phyloP scores from a whole-genome alignment of 2,888 invertebrate genomes.

The Bellardia bayeri region DNA sequence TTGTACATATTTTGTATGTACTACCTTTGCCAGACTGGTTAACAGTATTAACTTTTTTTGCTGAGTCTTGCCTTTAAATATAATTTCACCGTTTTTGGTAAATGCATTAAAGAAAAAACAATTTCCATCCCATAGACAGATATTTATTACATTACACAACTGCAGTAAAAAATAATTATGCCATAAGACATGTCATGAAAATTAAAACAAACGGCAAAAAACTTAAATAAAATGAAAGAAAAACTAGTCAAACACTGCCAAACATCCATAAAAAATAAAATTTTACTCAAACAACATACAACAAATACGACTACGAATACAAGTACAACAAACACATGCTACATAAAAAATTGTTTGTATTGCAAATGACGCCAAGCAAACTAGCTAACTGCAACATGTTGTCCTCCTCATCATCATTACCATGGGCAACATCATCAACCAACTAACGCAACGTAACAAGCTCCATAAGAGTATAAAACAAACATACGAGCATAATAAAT shows the following conservation, averaged over 20 bases:
- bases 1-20: too few species aligned
- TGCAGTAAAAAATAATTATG: conserved; percentile 47
- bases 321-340: background rate
- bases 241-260: conserved; percentile 5
- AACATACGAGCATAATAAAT: background rate
- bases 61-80: background rate
- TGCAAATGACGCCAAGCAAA: conserved; percentile 1
- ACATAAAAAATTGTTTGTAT: background rate
- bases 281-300: background rate
- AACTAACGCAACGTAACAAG: background rate
- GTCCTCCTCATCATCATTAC: conserved; percentile 15
- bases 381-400: conserved; percentile 45
- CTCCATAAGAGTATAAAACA: background rate
- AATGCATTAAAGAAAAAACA: background rate
- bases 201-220: conserved; percentile 20
- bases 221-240: background rate
- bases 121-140: conserved; percentile 20
- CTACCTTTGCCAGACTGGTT: background rate
- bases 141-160: conserved; percentile 39
- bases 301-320: background rate
- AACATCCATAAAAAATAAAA: conserved; percentile 20
- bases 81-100: conserved; percentile 41
- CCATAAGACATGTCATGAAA: conserved; percentile 43
- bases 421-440: background rate
- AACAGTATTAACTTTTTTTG: background rate